Conservation (phyloP, 1,140 invertebrate genomes). For the Nixonia krombeini region DNA sequence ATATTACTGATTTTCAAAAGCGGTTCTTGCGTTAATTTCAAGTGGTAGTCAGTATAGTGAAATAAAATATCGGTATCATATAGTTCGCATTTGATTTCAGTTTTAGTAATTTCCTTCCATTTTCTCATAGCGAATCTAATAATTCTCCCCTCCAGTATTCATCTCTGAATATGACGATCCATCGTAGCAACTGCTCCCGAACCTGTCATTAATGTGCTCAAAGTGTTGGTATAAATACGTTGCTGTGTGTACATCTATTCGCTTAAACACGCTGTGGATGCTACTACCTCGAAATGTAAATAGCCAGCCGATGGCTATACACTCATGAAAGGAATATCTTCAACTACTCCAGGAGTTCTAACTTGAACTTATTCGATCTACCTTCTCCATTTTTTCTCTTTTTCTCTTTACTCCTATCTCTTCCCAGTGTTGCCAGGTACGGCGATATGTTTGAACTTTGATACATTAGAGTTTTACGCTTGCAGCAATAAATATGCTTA, state of each 20-base stretch:
- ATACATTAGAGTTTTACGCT: no score
- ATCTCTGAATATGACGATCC: slow-evolving; percentile 3
- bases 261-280: slow-evolving; percentile 29
- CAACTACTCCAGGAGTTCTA: slow-evolving; percentile 13
- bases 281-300: no score
- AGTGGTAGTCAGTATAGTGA: no score
- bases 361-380: slow-evolving; percentile 15
- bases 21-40: no score
- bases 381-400: slow-evolving; percentile 15
- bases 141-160: not conserved
- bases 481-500: no score
- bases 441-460: no score
- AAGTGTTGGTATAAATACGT: slow-evolving; percentile 20
- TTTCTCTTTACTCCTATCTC: slow-evolving; percentile 15
- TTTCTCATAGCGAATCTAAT: no score
- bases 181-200: slow-evolving; percentile 24
- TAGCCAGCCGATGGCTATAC: not conserved
- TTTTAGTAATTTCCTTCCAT: no score
- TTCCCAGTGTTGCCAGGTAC: slow-evolving; percentile 19
- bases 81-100: no score
- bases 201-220: slow-evolving; percentile 27
- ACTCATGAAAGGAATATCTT: slow-evolving; percentile 4
- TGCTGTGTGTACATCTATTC: slow-evolving; percentile 33
- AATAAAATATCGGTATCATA: no score
- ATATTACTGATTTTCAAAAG: no score